Conservation (phyloP, 2,797 vertebrate genomes). For the Xiphorhynchus erythropygius region DNA sequence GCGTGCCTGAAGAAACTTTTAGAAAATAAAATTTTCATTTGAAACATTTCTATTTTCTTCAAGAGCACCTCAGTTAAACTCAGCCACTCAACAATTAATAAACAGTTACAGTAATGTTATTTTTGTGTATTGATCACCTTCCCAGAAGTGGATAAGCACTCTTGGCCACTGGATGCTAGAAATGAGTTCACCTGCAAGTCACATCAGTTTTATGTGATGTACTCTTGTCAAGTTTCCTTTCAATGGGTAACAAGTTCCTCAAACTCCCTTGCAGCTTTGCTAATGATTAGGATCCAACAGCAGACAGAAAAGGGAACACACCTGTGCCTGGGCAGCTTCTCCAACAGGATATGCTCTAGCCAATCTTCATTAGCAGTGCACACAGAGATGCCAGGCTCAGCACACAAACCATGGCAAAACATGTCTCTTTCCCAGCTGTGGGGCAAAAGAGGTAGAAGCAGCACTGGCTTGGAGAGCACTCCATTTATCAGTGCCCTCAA, state of each 20-base stretch:
- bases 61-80: not conserved
- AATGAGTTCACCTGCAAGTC: not conserved
- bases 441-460: not conserved
- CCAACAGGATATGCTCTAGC: not conserved
- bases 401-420: not conserved
- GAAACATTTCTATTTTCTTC: not conserved
- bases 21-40: not conserved
- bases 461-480: accelerated
- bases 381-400: not conserved
- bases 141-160: not conserved
- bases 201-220: not conserved
- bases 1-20: not conserved
- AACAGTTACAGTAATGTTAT: not conserved
- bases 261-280: not conserved
- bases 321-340: not conserved
- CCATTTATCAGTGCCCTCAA: not conserved
- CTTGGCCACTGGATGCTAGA: not conserved
- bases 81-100: not conserved
- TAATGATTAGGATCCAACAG: not conserved
- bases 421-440: too few species aligned
- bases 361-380: not conserved
- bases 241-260: not conserved
- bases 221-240: not conserved
- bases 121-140: not conserved
- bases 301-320: not conserved